Evolutionary conservation across 2,797 vertebrate species (phyloP).

Genomic region (Antennarius maculatus): DNA sequence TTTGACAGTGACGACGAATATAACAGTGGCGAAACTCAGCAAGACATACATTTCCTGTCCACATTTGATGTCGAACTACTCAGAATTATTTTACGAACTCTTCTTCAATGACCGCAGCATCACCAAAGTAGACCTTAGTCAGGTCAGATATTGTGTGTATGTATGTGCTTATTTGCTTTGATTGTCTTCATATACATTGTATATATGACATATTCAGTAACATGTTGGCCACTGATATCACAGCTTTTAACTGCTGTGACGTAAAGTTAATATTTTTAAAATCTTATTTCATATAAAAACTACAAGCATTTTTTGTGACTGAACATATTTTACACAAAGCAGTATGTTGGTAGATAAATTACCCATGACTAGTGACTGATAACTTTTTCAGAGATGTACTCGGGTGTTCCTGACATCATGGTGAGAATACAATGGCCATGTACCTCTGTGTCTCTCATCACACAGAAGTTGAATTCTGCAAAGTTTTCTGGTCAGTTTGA

Average conservation of each 20-base stretch:
- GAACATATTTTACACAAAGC: too few relatives aligned
- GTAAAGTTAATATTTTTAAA: too few relatives aligned
- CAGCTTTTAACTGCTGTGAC: too few relatives aligned
- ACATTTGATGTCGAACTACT: accelerated
- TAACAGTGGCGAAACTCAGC: not conserved
- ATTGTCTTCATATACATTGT: not conserved
- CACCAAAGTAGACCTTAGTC: not conserved
- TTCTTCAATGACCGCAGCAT: not conserved
- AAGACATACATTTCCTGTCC: slow-evolving; percentile 2
- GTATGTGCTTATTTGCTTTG: not conserved
- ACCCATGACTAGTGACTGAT: too few relatives aligned
- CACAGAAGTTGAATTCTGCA: not conserved
- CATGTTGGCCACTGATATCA: not conserved
- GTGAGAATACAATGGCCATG: too few relatives aligned
- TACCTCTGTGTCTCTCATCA: not conserved
- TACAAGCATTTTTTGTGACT: too few relatives aligned
- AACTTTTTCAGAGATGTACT: too few relatives aligned
- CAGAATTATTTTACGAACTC: not conserved
- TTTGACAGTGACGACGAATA: not conserved
- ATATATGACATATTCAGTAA: not conserved
- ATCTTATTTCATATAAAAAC: too few relatives aligned
- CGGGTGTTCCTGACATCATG: too few relatives aligned
- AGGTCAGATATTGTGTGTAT: slow-evolving; percentile 14
- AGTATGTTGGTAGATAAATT: too few relatives aligned
- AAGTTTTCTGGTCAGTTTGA: not conserved